A percentile compares a stretch with the other conserved stretches of the same genome.
phyloP scores from a whole-genome alignment of 1,140 invertebrate genomes.

The Chironomus striatipennis region DNA sequence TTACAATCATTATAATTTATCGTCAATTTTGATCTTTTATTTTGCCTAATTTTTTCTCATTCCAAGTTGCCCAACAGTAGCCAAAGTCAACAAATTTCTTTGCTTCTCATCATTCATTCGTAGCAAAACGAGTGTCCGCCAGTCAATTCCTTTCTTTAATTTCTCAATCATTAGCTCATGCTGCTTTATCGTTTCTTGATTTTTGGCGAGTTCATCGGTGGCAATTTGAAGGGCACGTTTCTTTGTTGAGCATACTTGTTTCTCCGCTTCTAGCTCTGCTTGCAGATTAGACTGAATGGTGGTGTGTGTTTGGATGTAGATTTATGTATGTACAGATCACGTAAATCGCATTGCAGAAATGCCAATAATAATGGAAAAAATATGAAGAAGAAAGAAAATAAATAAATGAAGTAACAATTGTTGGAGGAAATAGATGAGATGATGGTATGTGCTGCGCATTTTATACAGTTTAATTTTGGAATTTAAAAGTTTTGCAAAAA shows the following conservation, averaged over 20 bases:
- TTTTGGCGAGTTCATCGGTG: slow-evolving; percentile 38
- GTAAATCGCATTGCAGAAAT: not conserved
- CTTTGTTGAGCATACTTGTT: slow-evolving; percentile 36
- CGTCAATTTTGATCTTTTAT: not conserved
- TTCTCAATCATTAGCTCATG: slow-evolving; percentile 33
- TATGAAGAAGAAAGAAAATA: not conserved
- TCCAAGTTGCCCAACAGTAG: not conserved
- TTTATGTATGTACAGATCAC: not conserved
- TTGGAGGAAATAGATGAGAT: no score
- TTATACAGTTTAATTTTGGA: no score
- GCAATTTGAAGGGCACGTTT: slow-evolving; percentile 38
- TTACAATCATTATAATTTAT: not conserved
- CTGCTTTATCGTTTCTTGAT: slow-evolving; percentile 37
- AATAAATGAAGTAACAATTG: not conserved
- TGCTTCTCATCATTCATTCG: slow-evolving; percentile 24
- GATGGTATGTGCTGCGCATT: no score
- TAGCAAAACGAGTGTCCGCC: slow-evolving; percentile 37
- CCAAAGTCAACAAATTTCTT: not conserved
- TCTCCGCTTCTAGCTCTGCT: slow-evolving; percentile 37
- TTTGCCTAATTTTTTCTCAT: not conserved
- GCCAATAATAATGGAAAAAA: not conserved
- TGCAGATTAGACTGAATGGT: slow-evolving; percentile 32
- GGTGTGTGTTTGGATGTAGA: not conserved
- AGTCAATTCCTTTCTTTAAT: slow-evolving; percentile 34
- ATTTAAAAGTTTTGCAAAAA: no score